Evolutionary conservation across 2,797 vertebrate genomes (phyloP).

Genomic region (Semaprochilodus insignis): DNA sequence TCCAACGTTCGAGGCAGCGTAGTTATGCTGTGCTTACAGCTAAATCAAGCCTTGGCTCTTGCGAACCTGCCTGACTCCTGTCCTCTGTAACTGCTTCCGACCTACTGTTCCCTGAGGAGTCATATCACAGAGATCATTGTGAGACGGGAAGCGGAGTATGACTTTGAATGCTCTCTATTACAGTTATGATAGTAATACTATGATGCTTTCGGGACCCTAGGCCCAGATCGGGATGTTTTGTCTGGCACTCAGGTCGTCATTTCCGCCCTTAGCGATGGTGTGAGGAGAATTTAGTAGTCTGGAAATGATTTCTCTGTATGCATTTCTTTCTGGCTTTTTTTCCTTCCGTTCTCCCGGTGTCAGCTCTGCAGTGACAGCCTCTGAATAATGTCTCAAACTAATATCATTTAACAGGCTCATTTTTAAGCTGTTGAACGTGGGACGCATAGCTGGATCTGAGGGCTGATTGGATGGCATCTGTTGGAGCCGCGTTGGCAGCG

Average conservation of each 20-base stretch:
- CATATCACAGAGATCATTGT: background rate
- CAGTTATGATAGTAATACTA: background rate
- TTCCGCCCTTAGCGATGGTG: background rate
- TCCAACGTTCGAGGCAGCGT: too few species aligned
- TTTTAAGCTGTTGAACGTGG: constrained; percentile 27
- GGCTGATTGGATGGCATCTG: constrained; percentile 43
- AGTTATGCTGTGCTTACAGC: background rate
- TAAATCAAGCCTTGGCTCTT: background rate
- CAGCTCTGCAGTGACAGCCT: background rate
- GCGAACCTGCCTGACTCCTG: background rate
- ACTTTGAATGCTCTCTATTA: background rate
- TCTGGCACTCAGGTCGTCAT: background rate
- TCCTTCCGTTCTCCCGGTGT: background rate
- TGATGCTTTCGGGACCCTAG: background rate
- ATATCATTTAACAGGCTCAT: constrained; percentile 21
- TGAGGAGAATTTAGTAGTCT: background rate
- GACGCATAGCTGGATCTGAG: constrained; percentile 25
- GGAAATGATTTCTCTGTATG: background rate
- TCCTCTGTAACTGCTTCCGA: background rate
- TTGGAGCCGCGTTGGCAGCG: constrained; percentile 15
- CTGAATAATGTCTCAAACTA: constrained; percentile 20
- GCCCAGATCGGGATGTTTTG: background rate
- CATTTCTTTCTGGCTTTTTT: background rate
- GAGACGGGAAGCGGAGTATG: background rate
- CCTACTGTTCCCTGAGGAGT: background rate